phyloP scores from a whole-genome alignment of 2,888 invertebrate species.

The Epinotia brunnichana region DNA sequence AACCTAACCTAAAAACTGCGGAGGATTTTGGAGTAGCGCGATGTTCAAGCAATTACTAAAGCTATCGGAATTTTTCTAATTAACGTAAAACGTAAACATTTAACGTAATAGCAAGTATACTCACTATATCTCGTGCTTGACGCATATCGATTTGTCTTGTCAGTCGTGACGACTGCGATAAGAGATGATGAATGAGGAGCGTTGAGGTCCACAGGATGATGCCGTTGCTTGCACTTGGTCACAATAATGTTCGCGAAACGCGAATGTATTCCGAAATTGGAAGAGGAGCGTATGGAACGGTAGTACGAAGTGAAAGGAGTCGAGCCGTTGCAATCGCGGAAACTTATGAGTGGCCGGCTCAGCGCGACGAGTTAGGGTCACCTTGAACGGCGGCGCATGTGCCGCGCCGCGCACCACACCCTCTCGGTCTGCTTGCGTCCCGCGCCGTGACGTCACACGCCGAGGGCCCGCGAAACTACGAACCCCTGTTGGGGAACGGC shows the following conservation, averaged over 20 bases:
- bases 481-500: constrained; percentile 11
- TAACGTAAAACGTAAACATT: constrained; percentile 67
- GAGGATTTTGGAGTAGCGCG: neutral
- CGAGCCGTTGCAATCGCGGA: constrained; percentile 48
- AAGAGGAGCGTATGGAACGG: constrained; percentile 38
- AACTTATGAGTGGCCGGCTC: constrained; percentile 59
- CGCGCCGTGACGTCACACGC: constrained; percentile 65
- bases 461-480: constrained; percentile 32
- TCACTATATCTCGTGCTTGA: constrained; percentile 79
- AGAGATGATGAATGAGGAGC: constrained; percentile 80
- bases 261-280: constrained; percentile 45
- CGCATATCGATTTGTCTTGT: constrained; percentile 83
- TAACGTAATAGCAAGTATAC: constrained; percentile 60
- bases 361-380: constrained; percentile 69
- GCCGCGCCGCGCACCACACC: constrained; percentile 77
- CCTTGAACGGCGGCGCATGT: constrained; percentile 81
- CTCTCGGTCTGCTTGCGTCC: constrained; percentile 59
- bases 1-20: constrained; percentile 5
- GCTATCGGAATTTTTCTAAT: constrained; percentile 36
- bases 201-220: constrained; percentile 81
- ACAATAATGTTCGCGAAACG: constrained; percentile 71
- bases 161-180: constrained; percentile 78
- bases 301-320: constrained; percentile 68
- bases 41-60: neutral
- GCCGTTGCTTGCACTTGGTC: constrained; percentile 72